Conservation (phyloP, 2,797 vertebrate genomes). For the Taeniopygia guttata region DNA sequence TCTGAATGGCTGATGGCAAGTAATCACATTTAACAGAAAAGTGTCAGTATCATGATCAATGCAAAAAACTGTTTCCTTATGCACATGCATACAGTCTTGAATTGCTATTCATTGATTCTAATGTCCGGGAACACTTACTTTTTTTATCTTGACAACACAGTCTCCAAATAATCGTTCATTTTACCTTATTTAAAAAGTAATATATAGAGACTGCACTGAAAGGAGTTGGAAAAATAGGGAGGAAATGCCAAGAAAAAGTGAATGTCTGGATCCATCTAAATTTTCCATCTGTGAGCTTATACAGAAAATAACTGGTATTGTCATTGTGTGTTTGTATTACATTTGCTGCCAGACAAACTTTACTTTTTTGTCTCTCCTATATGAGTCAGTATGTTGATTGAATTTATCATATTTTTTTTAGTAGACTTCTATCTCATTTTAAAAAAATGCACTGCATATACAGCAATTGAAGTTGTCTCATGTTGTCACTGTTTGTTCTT, state of each 20-base stretch:
- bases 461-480: slow-evolving; percentile 67
- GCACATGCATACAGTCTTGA: background rate
- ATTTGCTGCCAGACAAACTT: slow-evolving; percentile 19
- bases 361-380: slow-evolving; percentile 11
- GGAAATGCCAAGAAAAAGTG: background rate
- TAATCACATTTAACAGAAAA: background rate
- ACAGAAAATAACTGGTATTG: background rate
- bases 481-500: slow-evolving; percentile 67
- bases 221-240: background rate
- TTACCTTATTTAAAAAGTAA: background rate
- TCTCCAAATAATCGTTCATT: background rate
- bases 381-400: slow-evolving; percentile 44
- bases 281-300: slow-evolving; percentile 3
- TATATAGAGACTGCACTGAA: background rate
- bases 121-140: background rate
- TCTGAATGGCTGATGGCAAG: background rate
- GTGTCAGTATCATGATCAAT: background rate
- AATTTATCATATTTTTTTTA: slow-evolving; percentile 50
- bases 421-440: slow-evolving; percentile 14
- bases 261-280: background rate
- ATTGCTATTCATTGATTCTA: background rate
- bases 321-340: background rate
- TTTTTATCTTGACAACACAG: background rate
- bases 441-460: background rate
- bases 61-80: background rate